Evolutionary conservation across 2,797 vertebrate species (phyloP).

Genomic region (Coregonus ussuriensis): DNA sequence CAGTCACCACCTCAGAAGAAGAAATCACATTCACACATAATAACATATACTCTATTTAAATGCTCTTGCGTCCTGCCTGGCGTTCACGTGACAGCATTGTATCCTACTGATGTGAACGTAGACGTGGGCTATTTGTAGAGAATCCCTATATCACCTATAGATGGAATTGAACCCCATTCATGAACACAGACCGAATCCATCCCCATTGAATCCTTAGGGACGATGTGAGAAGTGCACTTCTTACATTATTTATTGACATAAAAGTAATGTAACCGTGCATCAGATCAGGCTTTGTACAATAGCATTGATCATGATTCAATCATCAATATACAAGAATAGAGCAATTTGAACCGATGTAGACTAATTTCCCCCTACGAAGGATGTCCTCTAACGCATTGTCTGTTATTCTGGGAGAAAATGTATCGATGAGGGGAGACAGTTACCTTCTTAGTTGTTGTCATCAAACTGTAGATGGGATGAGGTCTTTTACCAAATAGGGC

Average conservation of each 20-base stretch:
- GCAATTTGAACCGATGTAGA: conserved; percentile 36
- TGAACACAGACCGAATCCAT: conserved; percentile 6
- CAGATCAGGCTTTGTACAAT: conserved; percentile 55
- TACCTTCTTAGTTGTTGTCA: conserved; percentile 23
- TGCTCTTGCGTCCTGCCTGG: not conserved
- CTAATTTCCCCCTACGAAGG: conserved; percentile 23
- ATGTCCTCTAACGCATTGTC: not conserved
- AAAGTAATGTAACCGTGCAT: conserved; percentile 60
- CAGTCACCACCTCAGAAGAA: conserved; percentile 23
- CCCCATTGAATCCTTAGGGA: conserved; percentile 39
- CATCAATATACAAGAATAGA: conserved; percentile 44
- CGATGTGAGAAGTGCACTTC: conserved; percentile 61
- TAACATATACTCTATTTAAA: no score
- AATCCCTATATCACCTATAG: conserved; percentile 18
- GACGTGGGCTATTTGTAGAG: conserved; percentile 9
- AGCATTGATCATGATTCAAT: conserved; percentile 52
- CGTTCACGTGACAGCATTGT: not conserved
- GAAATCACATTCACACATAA: conserved; percentile 15
- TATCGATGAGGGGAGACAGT: conserved; percentile 36
- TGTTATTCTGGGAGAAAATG: conserved; percentile 27
- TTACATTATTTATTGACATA: conserved; percentile 69
- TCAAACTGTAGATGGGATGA: conserved; percentile 23
- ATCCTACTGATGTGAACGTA: conserved; percentile 13
- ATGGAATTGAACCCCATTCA: conserved; percentile 28
- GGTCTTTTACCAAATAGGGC: no score